Base-by-base conservation (phyloP, 2,888 invertebrate genomes). In the Fragum sueziense region DNA sequence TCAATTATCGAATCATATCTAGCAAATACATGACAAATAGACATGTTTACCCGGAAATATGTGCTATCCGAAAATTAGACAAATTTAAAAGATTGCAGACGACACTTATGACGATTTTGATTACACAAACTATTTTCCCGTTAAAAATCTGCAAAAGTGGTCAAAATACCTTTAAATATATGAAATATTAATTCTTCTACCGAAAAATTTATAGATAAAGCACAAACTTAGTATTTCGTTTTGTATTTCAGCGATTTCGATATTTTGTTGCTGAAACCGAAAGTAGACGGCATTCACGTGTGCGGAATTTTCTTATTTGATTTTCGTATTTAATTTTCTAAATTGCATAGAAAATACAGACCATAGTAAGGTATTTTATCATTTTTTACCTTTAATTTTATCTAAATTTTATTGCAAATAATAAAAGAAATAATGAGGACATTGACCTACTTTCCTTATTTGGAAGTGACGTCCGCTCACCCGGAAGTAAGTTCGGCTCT, bases 401-500 rank as follows among this genome's bases (percentile, higher is more conserved):
- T n/a, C n/a, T n/a, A n/a, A n/a, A n/a, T n/a, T n/a, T n/a, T n/a
- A n/a, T n/a, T n/a, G n/a, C n/a, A n/a, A n/a, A n/a, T n/a, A n/a
- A n/a, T n/a, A 37, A 47, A 9, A 47, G n/a, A 47, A 20, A 9
- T 47, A 47, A 47, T 47, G 14, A 9, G 47, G 34, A 54, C 9
- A 37, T 73, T 73, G 73, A 73, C 73, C 65, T 65, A 73, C 41
- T 73, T 74, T 79, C 84, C 84, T 70, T 81, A 84, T 84, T 74
- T 81, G 84, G 84, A 78, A 72, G 71, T 71, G 70, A 76, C 71
- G 54, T 72, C 59, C 74, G 54, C 70, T 86, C 84, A 86, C 86
- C 86, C 86, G 86, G 86, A 86, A 86, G 85, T 85, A 85, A 74
- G 80, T 52, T 65, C 74, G 62, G 69, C 41, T 25, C 34, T 11